These are phyloP conservation scores for Poeciliopsis turrubarensis DNA, from an alignment of 2,113 vertebrate species.

Conservation along the genomic window DNA sequence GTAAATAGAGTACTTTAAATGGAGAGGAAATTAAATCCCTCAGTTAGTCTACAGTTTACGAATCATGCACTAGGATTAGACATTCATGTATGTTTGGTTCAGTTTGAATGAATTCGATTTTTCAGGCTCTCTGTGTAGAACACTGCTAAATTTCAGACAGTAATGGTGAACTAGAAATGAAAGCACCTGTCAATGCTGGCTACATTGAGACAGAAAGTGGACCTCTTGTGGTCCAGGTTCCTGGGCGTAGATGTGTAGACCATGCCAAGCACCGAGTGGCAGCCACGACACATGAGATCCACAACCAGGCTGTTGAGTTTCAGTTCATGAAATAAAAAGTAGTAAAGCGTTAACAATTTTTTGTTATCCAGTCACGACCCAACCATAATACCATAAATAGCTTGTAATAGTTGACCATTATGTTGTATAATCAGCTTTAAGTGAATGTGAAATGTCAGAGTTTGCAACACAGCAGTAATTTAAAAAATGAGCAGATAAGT, in stretches of 20 bases:
- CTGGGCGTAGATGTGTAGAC: constrained; percentile 77
- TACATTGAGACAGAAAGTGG: constrained; percentile 74
- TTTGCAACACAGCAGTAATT: not conserved
- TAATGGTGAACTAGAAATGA: not conserved
- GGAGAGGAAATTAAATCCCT: too few relatives aligned
- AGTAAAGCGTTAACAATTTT: not conserved
- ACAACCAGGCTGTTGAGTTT: constrained; percentile 60
- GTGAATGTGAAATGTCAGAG: not conserved
- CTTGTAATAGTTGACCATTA: not conserved
- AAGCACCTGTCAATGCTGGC: constrained; percentile 75
- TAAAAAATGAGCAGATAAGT: not conserved
- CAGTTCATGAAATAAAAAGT: not conserved
- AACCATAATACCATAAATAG: not conserved
- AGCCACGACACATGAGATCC: constrained; percentile 72
- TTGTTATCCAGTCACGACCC: not conserved
- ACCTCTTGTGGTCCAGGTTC: constrained; percentile 76
- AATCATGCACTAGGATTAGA: not conserved
- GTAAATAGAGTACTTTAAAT: too few relatives aligned
- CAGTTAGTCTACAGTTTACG: not conserved
- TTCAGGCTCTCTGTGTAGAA: not conserved
- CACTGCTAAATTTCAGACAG: not conserved
- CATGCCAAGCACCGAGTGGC: constrained; percentile 70
- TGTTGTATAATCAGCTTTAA: not conserved
- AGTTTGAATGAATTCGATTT: not conserved
- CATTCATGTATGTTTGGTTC: not conserved